phyloP scores from a whole-genome alignment of 2,113 vertebrate species.

The Cyanoramphus novaezelandiae region DNA sequence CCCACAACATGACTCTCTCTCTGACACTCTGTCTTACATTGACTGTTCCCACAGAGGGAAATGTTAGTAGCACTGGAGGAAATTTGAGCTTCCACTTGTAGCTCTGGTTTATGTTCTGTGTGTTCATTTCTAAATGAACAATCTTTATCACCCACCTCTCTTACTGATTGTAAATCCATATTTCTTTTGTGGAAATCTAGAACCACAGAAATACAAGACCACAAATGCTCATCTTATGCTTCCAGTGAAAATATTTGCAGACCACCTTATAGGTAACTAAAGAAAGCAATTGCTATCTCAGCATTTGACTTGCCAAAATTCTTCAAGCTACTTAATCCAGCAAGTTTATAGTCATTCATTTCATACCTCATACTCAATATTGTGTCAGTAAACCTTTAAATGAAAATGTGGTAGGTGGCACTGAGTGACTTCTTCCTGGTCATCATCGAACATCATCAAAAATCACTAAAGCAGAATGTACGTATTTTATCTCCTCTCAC shows the following conservation, averaged over 20 bases:
- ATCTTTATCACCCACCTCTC: background rate
- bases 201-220: background rate
- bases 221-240: background rate
- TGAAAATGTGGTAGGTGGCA: background rate
- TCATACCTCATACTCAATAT: background rate
- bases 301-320: background rate
- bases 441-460: background rate
- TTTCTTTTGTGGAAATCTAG: background rate
- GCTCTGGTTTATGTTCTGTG: background rate
- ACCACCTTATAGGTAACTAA: background rate
- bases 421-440: background rate
- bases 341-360: background rate
- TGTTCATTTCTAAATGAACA: background rate
- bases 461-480: background rate
- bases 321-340: background rate
- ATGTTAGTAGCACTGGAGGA: background rate
- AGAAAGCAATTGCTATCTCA: background rate
- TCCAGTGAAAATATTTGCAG: background rate
- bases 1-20: background rate
- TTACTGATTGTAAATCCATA: background rate
- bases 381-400: background rate
- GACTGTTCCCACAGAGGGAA: background rate
- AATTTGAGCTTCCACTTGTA: background rate
- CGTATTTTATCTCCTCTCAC: background rate
- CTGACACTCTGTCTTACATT: background rate